A percentile compares a stretch with the other conserved stretches of the same genome.
phyloP scores from a whole-genome alignment of 2,888 invertebrate genomes.

The Chrysolina americana region DNA sequence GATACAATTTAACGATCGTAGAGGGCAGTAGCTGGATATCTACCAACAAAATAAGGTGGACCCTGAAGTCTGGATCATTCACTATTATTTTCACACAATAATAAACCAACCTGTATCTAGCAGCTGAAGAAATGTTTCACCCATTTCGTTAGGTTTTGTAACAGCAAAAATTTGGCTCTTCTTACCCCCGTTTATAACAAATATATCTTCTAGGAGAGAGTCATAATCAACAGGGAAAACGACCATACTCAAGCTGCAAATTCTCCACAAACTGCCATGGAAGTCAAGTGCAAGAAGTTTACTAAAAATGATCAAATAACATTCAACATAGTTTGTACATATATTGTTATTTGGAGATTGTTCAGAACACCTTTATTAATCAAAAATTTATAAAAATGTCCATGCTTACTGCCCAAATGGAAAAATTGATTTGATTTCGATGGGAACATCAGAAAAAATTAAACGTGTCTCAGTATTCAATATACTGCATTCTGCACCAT shows the following conservation, averaged over 20 bases:
- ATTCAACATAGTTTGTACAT: no score
- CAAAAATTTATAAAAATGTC: background rate
- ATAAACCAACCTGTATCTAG: constrained; percentile 40
- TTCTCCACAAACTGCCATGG: constrained; percentile 48
- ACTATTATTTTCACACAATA: background rate
- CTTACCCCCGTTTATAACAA: constrained; percentile 43
- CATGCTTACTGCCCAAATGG: constrained; percentile 47
- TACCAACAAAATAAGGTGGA: no score
- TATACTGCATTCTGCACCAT: constrained; percentile 43
- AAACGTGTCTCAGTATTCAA: constrained; percentile 42
- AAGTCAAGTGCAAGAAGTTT: constrained; percentile 51
- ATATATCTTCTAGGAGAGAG: constrained; percentile 43
- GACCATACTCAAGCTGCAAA: constrained; percentile 49
- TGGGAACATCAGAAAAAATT: constrained; percentile 28
- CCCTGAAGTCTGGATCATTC: background rate
- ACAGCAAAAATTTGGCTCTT: constrained; percentile 42
- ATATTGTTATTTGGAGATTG: no score
- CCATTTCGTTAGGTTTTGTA: constrained; percentile 45
- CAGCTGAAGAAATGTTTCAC: constrained; percentile 44
- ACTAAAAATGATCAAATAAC: constrained; percentile 46
- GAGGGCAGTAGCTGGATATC: no score
- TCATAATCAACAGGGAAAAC: constrained; percentile 49
- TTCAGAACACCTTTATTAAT: no score
- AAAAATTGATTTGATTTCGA: constrained; percentile 44
- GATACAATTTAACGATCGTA: no score